Evolutionary conservation across 1,140 invertebrate species (phyloP).

Genomic region (Papilio glaucus): DNA sequence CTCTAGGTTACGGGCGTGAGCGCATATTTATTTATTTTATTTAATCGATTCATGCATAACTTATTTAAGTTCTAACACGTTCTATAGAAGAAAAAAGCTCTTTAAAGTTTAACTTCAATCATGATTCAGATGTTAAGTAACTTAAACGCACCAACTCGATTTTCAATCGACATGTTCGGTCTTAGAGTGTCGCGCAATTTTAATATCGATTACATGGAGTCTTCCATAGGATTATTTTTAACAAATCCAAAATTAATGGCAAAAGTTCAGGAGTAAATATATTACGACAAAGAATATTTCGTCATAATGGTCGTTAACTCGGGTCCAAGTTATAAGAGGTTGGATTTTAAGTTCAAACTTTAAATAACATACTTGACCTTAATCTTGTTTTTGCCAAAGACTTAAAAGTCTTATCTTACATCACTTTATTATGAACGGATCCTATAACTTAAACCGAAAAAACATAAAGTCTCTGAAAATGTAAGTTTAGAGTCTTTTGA

Average conservation of each 20-base stretch:
- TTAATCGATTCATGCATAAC: no score
- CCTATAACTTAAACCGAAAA: no score
- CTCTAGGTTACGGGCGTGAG: no score
- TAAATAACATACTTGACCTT: background rate
- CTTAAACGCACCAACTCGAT: background rate
- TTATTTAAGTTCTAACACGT: no score
- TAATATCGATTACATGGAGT: background rate
- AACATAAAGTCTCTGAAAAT: no score
- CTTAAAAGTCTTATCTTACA: no score
- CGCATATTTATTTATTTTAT: no score
- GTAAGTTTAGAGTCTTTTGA: no score
- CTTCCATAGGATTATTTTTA: background rate
- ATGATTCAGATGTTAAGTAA: no score
- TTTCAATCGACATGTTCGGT: background rate
- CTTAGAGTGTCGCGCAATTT: background rate
- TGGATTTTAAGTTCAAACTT: background rate
- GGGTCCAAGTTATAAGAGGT: background rate
- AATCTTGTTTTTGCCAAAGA: background rate
- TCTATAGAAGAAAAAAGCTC: no score
- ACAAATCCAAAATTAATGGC: conserved; percentile 14
- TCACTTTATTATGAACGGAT: no score
- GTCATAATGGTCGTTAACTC: background rate
- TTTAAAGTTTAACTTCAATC: no score
- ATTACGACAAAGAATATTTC: background rate
- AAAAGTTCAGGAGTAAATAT: background rate